A percentile compares a stretch with the other conserved stretches of the same genome.
These are phyloP conservation scores for Kryphioiulus occultus DNA, from an alignment of 2,888 invertebrate genomes.

Conservation along the genomic window DNA sequence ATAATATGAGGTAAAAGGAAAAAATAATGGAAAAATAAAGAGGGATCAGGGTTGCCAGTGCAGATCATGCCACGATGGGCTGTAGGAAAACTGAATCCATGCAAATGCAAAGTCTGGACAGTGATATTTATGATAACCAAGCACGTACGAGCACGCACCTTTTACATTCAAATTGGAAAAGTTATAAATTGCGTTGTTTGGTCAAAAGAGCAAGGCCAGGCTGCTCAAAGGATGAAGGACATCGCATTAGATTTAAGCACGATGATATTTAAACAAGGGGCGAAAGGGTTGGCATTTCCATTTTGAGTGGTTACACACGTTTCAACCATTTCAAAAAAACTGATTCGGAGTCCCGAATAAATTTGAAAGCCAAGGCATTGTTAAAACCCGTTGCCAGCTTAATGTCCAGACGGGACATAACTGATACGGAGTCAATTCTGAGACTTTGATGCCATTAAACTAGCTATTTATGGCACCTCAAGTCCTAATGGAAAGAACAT, in stretches of 20 bases:
- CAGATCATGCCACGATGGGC: not conserved
- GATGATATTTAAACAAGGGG: not conserved
- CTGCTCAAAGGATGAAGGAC: slow-evolving; percentile 5
- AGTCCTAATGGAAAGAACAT: too few relatives aligned
- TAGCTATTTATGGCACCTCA: too few relatives aligned
- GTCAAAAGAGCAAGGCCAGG: slow-evolving; percentile 5
- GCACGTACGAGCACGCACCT: not conserved
- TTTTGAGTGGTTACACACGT: not conserved
- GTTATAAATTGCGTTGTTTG: slow-evolving; percentile 5
- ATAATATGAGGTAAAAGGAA: not conserved
- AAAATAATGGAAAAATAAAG: not conserved
- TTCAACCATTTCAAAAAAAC: not conserved
- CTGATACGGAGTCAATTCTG: not conserved
- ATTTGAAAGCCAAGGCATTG: not conserved
- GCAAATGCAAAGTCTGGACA: slow-evolving; percentile 5
- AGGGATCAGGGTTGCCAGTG: not conserved
- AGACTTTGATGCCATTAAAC: not conserved
- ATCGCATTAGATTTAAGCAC: not conserved
- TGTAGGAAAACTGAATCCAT: not conserved
- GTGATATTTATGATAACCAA: not conserved
- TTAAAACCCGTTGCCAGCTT: not conserved
- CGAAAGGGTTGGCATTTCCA: not conserved
- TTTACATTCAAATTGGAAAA: slow-evolving; percentile 5
- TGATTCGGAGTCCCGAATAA: not conserved
- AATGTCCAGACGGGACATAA: not conserved